Base-by-base conservation (phyloP, 1,140 invertebrate genomes). In the Panagrolaimus sp. region DNA sequence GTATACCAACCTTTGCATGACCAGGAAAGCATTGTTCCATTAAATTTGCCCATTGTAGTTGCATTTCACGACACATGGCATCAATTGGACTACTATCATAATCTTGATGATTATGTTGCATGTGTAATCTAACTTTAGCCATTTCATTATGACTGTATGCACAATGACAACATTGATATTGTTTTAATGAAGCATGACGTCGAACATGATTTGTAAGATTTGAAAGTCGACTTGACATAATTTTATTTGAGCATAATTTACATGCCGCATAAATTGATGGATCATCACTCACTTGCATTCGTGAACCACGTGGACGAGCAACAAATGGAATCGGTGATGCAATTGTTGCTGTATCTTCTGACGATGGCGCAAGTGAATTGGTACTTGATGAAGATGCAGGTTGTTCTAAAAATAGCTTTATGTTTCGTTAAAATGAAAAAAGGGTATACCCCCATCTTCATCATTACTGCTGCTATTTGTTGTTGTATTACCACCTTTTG, bases 11-110 rank as follows among this genome's bases (percentile, higher is more conserved):
- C 27, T 57, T 57, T 23, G 51, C 51, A 57, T 57, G 51, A 23
- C 51, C 51, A 57, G 63, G 63, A 47, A 64, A 64, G 9, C 63
- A 64, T 64, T 64, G 63, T 47, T 64, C 63, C 63, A 64, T 64
- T 23, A 64, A 64, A 43, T 44, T 44, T 20, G 42, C 27, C 63
- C 63, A 64, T 16, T 64, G 63, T 11, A 47, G 42, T 43, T 64
- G 63, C 63, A 64, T 64, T 43, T 64, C 63, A 5, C 23, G 27
- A 5, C 63, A 44, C 63, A 64, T 44, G 11, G 16, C 45, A 47
- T 64, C 63, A 0, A 64, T 64, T 1, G 63, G 63, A 23, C 20
- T 44, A 20, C 63, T 64, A 11, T 64, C 63, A 25, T 11, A 14
- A 31, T 64, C 63, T 64, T 64, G 20, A 45, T 64, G 63, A 20